These are phyloP conservation scores for Hiodon tergisus DNA, from an alignment of 2,113 vertebrate genomes.

Conservation along the genomic window DNA sequence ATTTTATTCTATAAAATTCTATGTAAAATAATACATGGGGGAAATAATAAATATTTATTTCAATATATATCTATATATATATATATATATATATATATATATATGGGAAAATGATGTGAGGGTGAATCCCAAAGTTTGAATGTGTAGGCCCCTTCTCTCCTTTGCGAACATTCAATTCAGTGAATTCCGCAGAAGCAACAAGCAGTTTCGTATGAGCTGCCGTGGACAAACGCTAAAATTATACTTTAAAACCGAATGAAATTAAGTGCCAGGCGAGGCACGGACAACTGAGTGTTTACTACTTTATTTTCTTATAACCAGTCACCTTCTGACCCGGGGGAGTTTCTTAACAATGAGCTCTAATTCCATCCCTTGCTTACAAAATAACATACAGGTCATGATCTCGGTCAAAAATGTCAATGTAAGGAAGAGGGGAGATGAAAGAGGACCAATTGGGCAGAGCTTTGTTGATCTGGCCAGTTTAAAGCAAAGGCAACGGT, in stretches of 20 bases:
- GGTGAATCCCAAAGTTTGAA: no score
- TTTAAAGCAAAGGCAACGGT: neutral
- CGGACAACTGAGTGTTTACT: slow-evolving; percentile 36
- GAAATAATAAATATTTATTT: no score
- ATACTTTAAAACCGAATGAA: slow-evolving; percentile 4
- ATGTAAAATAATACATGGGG: no score
- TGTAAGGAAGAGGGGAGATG: neutral
- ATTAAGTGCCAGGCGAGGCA: slow-evolving; percentile 22
- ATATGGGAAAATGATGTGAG: no score
- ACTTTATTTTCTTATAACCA: slow-evolving; percentile 51
- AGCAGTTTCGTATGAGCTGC: no score
- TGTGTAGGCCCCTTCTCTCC: no score
- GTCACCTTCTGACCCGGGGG: slow-evolving; percentile 56
- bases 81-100: no score
- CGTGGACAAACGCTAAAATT: neutral
- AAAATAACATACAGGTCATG: slow-evolving; percentile 44
- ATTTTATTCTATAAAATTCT: no score
- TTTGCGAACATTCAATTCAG: no score
- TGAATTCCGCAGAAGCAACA: no score
- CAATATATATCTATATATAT: no score
- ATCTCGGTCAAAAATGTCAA: slow-evolving; percentile 34
- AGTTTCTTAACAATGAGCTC: slow-evolving; percentile 29
- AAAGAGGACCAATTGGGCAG: slow-evolving; percentile 28
- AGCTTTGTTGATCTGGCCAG: slow-evolving; percentile 16
- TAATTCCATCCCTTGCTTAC: slow-evolving; percentile 40